Conservation (phyloP, 2,797 vertebrate genomes). For the Lagocephalus sceleratus region DNA sequence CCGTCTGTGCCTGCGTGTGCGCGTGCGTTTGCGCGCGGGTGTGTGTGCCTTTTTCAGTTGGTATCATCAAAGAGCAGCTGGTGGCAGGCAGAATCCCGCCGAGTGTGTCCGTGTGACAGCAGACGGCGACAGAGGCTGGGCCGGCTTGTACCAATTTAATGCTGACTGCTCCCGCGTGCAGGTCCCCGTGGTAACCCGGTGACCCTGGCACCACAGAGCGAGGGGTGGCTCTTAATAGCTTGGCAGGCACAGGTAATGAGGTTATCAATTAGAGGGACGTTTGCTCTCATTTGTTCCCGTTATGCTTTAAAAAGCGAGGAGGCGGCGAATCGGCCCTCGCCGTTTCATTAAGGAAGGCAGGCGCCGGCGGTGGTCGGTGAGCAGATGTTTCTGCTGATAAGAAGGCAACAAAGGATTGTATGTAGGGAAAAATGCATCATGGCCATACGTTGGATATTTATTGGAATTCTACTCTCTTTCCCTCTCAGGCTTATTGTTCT, state of each 20-base stretch:
- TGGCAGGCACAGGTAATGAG: conserved; percentile 58
- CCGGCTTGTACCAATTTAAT: conserved; percentile 65
- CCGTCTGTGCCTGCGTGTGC: conserved; percentile 26
- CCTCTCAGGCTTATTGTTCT: too few species aligned
- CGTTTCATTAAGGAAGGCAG: conserved; percentile 31
- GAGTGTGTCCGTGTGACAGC: conserved; percentile 53
- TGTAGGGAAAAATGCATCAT: not conserved
- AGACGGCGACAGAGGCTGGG: conserved; percentile 20
- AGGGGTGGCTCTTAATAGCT: conserved; percentile 45
- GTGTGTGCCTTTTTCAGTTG: conserved; percentile 32
- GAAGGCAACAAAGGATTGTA: not conserved
- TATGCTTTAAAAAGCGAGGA: conserved; percentile 38
- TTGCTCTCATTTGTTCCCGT: conserved; percentile 56
- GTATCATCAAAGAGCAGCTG: conserved; percentile 62
- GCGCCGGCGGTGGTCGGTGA: conserved; percentile 33
- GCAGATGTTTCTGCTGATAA: conserved; percentile 40
- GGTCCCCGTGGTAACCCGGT: conserved; percentile 49
- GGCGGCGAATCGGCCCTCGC: conserved; percentile 40
- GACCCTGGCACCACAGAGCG: conserved; percentile 34
- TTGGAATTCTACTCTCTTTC: conserved; percentile 12
- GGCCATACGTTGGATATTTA: conserved; percentile 1
- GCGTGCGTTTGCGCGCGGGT: not conserved
- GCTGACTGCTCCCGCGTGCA: conserved; percentile 47
- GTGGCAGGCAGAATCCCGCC: conserved; percentile 31
- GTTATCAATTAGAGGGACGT: conserved; percentile 60